Evolutionary conservation across 1,140 invertebrate genomes (phyloP).

Genomic region (Papilio machaon): DNA sequence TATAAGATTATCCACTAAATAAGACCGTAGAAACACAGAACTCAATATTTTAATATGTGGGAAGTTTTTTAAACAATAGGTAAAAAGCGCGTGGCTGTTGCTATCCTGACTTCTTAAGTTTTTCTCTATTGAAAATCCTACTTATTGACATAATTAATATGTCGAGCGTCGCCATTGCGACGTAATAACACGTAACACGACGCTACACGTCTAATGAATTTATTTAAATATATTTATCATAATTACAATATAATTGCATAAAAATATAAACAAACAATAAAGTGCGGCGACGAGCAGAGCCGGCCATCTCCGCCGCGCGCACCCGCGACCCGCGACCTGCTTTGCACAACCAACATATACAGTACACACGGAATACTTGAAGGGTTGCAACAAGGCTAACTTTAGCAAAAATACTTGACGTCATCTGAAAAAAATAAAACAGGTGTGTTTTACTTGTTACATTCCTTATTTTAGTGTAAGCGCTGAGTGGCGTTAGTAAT

Average conservation of each 20-base stretch:
- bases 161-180: neutral
- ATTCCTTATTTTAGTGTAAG: constrained; percentile 8
- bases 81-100: neutral
- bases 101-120: neutral
- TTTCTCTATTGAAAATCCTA: neutral
- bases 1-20: too few species aligned
- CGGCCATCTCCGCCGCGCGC: neutral
- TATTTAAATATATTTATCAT: constrained; percentile 37
- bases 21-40: neutral
- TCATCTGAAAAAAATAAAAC: constrained; percentile 6
- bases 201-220: constrained; percentile 21
- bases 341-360: neutral
- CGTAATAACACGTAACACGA: constrained; percentile 18
- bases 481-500: constrained; percentile 1
- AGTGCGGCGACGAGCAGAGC: constrained; percentile 1
- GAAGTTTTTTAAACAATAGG: neutral
- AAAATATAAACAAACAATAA: constrained; percentile 25
- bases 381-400: constrained; percentile 1
- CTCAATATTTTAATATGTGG: neutral
- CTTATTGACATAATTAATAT: constrained; percentile 5
- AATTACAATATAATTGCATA: constrained; percentile 35
- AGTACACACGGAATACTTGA: neutral
- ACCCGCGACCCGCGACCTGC: neutral
- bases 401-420: neutral
- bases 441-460: constrained; percentile 5